A percentile compares a stretch with the other conserved stretches of the same genome.
Conservation (phyloP, 2,113 vertebrate species). For the Paratilapia polleni region DNA sequence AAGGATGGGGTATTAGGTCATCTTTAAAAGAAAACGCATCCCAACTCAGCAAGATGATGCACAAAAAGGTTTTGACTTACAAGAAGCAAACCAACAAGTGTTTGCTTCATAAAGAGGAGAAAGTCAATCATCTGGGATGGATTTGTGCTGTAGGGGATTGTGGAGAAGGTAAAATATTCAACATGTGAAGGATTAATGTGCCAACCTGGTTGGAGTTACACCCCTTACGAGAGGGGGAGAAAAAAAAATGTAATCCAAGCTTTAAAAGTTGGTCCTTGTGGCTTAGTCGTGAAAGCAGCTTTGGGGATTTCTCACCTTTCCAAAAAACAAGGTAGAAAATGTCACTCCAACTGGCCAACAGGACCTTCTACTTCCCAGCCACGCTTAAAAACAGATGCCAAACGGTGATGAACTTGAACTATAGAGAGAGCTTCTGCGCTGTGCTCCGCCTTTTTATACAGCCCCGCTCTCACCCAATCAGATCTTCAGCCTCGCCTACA, state of each 20-base stretch:
- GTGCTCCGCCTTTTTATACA: slow-evolving; percentile 75
- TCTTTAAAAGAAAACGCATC: neutral
- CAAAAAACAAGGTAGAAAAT: neutral
- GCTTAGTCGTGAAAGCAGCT: neutral
- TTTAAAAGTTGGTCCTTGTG: slow-evolving; percentile 24
- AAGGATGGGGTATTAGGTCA: neutral
- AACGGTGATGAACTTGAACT: slow-evolving; percentile 39
- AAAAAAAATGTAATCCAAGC: slow-evolving; percentile 5
- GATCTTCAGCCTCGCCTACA: slow-evolving; percentile 42
- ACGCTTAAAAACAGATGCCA: slow-evolving; percentile 37
- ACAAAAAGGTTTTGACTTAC: neutral
- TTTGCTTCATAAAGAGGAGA: neutral
- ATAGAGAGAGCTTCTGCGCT: slow-evolving; percentile 34
- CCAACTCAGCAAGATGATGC: neutral
- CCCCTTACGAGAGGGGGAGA: neutral
- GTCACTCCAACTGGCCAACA: neutral
- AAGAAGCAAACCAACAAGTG: neutral
- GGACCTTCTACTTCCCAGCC: slow-evolving; percentile 18
- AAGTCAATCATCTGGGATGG: neutral
- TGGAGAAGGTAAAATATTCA: slow-evolving; percentile 20
- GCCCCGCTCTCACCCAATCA: slow-evolving; percentile 68
- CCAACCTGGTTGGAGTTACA: slow-evolving; percentile 59
- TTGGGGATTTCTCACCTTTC: slow-evolving; percentile 56
- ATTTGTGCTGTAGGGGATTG: neutral
- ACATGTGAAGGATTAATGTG: slow-evolving; percentile 4